Evolutionary conservation across 2,113 vertebrate genomes (phyloP).

Genomic region (Aramus guarauna): DNA sequence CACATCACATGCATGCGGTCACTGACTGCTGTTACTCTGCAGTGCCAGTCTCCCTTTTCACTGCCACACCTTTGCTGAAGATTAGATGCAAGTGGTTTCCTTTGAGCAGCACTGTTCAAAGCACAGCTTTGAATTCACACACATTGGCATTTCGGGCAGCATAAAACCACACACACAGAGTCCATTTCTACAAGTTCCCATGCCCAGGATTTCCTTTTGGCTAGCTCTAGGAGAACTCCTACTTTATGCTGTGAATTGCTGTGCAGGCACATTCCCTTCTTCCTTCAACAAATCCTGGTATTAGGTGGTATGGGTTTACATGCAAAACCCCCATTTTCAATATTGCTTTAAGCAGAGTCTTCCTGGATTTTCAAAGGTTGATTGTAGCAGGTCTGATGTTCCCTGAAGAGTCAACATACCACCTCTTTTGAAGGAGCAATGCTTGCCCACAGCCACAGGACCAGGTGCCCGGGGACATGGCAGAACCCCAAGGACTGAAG

Average conservation of each 20-base stretch:
- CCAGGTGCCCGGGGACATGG: background rate
- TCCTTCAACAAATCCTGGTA: background rate
- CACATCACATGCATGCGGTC: fast-evolving
- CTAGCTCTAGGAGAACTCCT: background rate
- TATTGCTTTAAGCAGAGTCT: background rate
- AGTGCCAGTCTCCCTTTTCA: background rate
- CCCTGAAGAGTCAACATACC: background rate
- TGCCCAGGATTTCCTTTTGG: background rate
- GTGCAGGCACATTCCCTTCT: background rate
- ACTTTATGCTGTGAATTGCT: background rate
- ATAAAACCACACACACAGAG: background rate
- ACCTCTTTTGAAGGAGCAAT: background rate
- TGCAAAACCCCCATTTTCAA: background rate
- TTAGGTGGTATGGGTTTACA: background rate
- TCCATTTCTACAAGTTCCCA: background rate
- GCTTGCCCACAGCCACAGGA: background rate
- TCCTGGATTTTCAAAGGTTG: background rate
- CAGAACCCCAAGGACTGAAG: background rate
- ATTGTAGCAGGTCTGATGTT: background rate
- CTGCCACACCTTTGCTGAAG: background rate
- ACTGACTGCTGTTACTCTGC: background rate
- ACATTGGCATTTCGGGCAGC: background rate
- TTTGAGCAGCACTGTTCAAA: background rate
- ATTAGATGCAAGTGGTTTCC: background rate
- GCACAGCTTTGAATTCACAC: background rate